Evolutionary conservation across 2,797 vertebrate genomes (phyloP), one percentile per base, ranked within the genome.

Genomic region (Acropternis orthonyx): DNA sequence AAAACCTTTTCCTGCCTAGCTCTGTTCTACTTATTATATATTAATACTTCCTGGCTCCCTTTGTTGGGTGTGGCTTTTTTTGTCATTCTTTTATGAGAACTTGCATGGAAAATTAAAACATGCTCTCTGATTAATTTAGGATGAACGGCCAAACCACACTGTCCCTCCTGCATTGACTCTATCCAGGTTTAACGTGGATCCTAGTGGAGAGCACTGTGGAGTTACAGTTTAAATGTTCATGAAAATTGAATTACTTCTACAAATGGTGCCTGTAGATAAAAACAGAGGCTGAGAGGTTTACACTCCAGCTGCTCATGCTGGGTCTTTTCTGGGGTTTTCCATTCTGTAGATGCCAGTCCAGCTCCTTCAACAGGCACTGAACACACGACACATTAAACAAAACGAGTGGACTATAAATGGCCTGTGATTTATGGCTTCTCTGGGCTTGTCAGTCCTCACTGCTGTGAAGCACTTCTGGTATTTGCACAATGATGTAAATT

Each of bases 391-490:
- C 68, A 39, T 55, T 27, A 44, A 68, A 72, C 67, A 84, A 68
- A 91, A 46, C 52, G 65, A 95, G 87, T 17, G 69, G 82, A 83
- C 85, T 93, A 58, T 90, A 89, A 95, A 92, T 65, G 95, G 83
- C 69, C 74, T 1, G 8, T 92, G 86, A 92, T 94, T 93, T 92
- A 93, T 91, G 92, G 58, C 71, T 75, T 76, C 18, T 83, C 89
- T 73, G 75, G 46, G 61, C 83, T 63, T 84, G 90, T 88, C 95
- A 89, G 86, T 28, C 78, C 83, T 91, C 87, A 76, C 75, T 72
- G 81, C 76, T 87, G 85, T 62, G 89, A 81, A 88, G 73, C 91
- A 44, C 81, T 93, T 55, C 59, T 92, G 91, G 89, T 84, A 90
- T 94, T 91, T 84, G 87, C 79, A 79, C 62, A 95, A 8, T 6